Evolutionary conservation across 2,888 invertebrate genomes (phyloP), one percentile per base, ranked within the genome.

Genomic region (Amitus sp.): DNA sequence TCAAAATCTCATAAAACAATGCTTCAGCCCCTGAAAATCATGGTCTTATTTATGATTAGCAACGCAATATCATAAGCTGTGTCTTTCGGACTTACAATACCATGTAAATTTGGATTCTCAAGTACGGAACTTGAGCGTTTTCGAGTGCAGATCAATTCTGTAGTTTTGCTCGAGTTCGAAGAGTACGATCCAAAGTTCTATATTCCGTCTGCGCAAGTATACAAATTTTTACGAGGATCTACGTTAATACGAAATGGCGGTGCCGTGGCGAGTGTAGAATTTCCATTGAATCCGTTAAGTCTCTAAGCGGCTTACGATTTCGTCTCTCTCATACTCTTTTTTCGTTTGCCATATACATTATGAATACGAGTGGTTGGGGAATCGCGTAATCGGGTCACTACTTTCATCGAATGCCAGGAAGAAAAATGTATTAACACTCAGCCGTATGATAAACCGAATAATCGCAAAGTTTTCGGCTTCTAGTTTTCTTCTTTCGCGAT

Each of bases 241-340:
- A 34, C 53, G 49, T 59, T 59, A 49, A 59, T 59, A 53, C 59
- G 28, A 53, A 49, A 62, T 58, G 57, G n/a, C 48, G 52, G 62
- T 47, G 58, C 45, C 66, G 65, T 67, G 71, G 67, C 65, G 68
- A 70, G 68, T 70, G 70, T 70, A 69, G 75, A 78, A 78, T 78
- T 79, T 79, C 75, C 77, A 76, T 75, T 70, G 75, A 72, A 72
- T 71, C 71, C 69, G 74, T 74, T 78, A 78, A 80, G 78, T 75
- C 77, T 60, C 70, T 80, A 79, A 80, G 78, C 79, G 67, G 79
- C 77, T 80, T 79, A 80, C 73, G 73, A 74, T 76, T 76, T 73
- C 66, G 68, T 70, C 73, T 43, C 57, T 60, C 62, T 50, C 23
- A 30, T 18, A 47, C 49, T 39, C 48, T 37, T 47, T 59, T 18